Evolutionary conservation across 2,113 vertebrate genomes (phyloP).

Genomic region (Rhombomys opimus): DNA sequence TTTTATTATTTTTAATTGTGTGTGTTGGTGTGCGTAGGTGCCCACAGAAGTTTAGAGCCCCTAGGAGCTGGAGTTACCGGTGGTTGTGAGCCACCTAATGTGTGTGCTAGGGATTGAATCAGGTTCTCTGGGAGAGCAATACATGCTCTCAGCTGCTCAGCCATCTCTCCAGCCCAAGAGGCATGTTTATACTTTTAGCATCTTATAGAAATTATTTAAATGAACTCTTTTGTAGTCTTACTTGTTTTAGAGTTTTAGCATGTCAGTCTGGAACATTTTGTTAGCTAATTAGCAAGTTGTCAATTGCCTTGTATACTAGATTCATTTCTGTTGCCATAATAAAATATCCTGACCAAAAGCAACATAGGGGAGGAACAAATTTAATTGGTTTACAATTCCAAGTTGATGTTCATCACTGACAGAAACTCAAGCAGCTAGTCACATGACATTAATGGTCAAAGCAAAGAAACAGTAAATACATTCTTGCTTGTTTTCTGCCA

Average conservation of each 20-base stretch:
- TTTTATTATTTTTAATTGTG: background rate
- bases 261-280: background rate
- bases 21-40: background rate
- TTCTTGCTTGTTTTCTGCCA: background rate
- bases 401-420: background rate
- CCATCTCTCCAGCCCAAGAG: background rate
- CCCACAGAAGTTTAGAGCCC: background rate
- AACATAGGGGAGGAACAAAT: background rate
- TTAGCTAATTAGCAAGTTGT: slow-evolving; percentile 15
- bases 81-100: background rate
- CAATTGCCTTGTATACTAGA: background rate
- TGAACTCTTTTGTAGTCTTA: background rate
- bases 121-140: background rate
- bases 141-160: background rate
- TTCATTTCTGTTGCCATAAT: background rate
- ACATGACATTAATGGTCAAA: background rate
- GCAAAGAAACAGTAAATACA: background rate
- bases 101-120: background rate
- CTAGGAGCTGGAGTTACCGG: background rate
- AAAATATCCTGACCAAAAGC: background rate
- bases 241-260: background rate
- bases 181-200: background rate
- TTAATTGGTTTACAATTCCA: background rate
- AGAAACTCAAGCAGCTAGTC: background rate
- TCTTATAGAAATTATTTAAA: background rate